A percentile compares a stretch with the other conserved stretches of the same genome.
phyloP scores from a whole-genome alignment of 2,888 invertebrate genomes.

The Heteromurus nitidus region DNA sequence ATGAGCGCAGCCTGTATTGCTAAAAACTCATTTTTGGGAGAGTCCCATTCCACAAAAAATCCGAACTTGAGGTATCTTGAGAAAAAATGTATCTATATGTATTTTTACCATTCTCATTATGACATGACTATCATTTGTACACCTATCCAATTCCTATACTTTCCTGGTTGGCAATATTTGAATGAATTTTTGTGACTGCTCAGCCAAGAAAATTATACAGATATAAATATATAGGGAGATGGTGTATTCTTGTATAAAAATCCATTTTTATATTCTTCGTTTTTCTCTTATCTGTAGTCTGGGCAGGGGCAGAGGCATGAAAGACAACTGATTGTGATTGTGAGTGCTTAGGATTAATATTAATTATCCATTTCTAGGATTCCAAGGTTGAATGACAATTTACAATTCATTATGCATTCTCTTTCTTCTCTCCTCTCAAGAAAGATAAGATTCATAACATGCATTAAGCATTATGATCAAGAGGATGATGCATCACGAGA shows the following conservation, averaged over 20 bases:
- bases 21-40: conserved; percentile 49
- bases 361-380: conserved; percentile 68
- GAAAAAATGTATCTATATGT: no score
- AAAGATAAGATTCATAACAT: background rate
- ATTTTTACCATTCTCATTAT: conserved; percentile 29
- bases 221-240: no score
- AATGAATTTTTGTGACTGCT: conserved; percentile 13
- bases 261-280: background rate
- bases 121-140: conserved; percentile 61
- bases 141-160: conserved; percentile 24
- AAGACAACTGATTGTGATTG: background rate
- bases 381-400: conserved; percentile 69
- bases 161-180: conserved; percentile 41
- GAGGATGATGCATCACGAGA: background rate
- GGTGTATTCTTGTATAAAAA: background rate
- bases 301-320: conserved; percentile 3
- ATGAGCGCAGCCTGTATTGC: no score
- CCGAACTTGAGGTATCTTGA: no score
- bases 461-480: background rate
- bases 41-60: conserved; percentile 29
- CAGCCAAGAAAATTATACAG: background rate
- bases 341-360: conserved; percentile 60
- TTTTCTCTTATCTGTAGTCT: conserved; percentile 15
- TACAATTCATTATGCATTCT: conserved; percentile 62
- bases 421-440: conserved; percentile 24